These are phyloP conservation scores for Pristionchus arcanus DNA, from an alignment of 2,888 invertebrate genomes.

Conservation along the genomic window DNA sequence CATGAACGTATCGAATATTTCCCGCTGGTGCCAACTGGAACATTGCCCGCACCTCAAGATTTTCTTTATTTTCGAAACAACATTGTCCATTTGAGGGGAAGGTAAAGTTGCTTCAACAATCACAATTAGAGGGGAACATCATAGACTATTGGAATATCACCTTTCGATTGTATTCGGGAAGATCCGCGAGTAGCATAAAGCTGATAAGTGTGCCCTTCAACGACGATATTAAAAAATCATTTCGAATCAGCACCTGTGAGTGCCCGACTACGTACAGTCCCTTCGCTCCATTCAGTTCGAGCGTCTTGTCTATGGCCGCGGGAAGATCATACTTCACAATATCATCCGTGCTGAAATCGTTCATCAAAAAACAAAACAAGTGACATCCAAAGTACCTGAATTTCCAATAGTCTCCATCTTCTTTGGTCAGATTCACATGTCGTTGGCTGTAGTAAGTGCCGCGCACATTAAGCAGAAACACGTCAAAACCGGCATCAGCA, in stretches of 20 bases:
- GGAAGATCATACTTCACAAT: not conserved
- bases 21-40: not conserved
- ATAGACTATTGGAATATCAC: too few relatives aligned
- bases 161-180: too few relatives aligned
- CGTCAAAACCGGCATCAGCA: not conserved
- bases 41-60: not conserved
- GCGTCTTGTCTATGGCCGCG: not conserved
- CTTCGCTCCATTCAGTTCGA: not conserved
- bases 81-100: too few relatives aligned
- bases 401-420: not conserved
- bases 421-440: not conserved
- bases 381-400: not conserved
- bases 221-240: not conserved
- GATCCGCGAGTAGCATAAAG: not conserved
- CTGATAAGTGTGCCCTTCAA: not conserved
- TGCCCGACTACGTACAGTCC: not conserved
- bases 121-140: too few relatives aligned
- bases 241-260: not conserved
- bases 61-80: not conserved
- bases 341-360: not conserved
- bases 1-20: not conserved
- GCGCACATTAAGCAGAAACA: not conserved
- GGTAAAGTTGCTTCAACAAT: too few relatives aligned
- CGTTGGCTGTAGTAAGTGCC: not conserved
- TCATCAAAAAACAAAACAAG: not conserved